A percentile compares a stretch with the other conserved stretches of the same genome.
These are phyloP conservation scores for Enteromius viviparus DNA, from an alignment of 2,797 vertebrate genomes.

Conservation along the genomic window DNA sequence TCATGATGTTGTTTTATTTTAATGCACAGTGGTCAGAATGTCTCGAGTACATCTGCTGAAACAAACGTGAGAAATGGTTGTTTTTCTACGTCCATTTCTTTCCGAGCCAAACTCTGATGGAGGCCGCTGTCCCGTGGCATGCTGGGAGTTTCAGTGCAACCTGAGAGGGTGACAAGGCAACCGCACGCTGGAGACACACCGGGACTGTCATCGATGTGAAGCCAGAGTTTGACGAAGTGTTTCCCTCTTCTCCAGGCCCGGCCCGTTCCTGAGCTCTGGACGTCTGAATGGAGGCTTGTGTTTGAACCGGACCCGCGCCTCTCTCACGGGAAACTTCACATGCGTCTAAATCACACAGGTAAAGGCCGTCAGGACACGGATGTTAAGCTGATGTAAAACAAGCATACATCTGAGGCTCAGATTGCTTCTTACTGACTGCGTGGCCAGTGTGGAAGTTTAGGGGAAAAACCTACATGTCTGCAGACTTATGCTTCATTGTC, in stretches of 20 bases:
- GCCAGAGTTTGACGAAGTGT: slow-evolving; percentile 60
- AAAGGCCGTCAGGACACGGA: not conserved
- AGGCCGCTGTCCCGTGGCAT: slow-evolving; percentile 47
- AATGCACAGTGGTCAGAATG: not conserved
- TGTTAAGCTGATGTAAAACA: not conserved
- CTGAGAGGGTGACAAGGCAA: slow-evolving; percentile 56
- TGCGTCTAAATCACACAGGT: slow-evolving; percentile 4
- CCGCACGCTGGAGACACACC: slow-evolving; percentile 49
- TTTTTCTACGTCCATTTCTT: slow-evolving; percentile 38
- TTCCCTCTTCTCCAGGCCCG: slow-evolving; percentile 55
- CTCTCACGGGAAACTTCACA: slow-evolving; percentile 17
- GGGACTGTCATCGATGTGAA: slow-evolving; percentile 58
- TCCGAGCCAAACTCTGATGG: slow-evolving; percentile 51
- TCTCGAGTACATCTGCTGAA: slow-evolving; percentile 2
- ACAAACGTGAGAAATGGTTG: slow-evolving; percentile 37
- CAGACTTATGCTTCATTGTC: not conserved
- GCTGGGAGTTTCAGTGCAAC: slow-evolving; percentile 58
- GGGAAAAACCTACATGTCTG: not conserved
- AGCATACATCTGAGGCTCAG: not conserved
- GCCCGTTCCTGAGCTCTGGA: slow-evolving; percentile 28
- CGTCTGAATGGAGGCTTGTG: slow-evolving; percentile 62
- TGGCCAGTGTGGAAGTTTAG: not conserved
- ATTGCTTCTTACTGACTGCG: slow-evolving; percentile 4
- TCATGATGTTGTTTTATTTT: not conserved
- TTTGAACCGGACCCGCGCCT: slow-evolving; percentile 41